phyloP scores from a whole-genome alignment of 2,113 vertebrate genomes.

The Lichenostomus cassidix region DNA sequence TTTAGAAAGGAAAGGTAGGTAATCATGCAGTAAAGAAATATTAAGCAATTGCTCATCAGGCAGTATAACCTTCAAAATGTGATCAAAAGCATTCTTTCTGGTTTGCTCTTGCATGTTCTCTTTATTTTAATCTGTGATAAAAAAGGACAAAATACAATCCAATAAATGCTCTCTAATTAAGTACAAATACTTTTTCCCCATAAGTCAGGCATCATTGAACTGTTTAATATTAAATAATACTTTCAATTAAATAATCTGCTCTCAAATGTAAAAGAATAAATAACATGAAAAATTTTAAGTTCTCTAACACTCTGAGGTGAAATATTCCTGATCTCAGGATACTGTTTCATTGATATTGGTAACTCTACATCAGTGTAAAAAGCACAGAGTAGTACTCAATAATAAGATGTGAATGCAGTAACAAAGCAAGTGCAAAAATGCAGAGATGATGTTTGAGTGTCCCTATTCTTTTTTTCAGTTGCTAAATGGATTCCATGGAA shows the following conservation, averaged over 20 bases:
- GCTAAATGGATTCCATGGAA: background rate
- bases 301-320: background rate
- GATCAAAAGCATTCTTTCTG: background rate
- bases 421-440: background rate
- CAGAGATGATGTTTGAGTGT: background rate
- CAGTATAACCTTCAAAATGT: background rate
- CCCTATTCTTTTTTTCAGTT: background rate
- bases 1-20: background rate
- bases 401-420: background rate
- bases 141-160: background rate
- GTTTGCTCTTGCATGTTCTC: background rate
- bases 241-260: background rate
- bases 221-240: background rate
- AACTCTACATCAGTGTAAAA: background rate
- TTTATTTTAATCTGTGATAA: background rate
- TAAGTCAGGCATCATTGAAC: background rate
- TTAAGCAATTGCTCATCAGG: background rate
- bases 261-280: background rate
- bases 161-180: background rate
- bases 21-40: background rate
- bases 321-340: background rate
- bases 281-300: background rate
- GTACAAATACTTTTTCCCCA: background rate
- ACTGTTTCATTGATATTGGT: background rate
- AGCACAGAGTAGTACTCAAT: background rate